Evolutionary conservation across 2,888 invertebrate genomes (phyloP), one percentile per base, ranked within the genome.

Genomic region (Timandra comae): DNA sequence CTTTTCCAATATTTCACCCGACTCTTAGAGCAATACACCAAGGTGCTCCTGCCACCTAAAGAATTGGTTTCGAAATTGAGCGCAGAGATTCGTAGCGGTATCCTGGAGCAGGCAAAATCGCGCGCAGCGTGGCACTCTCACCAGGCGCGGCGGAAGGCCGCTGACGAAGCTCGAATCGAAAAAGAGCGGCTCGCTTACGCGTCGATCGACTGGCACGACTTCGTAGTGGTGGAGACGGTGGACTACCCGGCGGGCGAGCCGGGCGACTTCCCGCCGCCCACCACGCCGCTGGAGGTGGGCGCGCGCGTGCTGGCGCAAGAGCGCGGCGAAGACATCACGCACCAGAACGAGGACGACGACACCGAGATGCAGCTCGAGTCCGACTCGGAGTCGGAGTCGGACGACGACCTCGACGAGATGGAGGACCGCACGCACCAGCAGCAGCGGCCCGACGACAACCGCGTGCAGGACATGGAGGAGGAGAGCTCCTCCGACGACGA

Each of bases 201-300:
- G 0, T 97, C 97, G 62, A 98, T 99, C 44, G 99, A 99, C 71
- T 99, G 99, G 99, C 99, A 99, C 70, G 99, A 99, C 76, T 99
- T 99, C 76, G 99, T 99, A 1, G 99, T 99, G 0, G 99, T 99
- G 0, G 99, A 99, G 82, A 99, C 99, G 0, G 99, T 99, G 0
- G 99, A 99, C 75, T 99, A 99, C 72, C 97, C 98, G 52, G 95
- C 96, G 0, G 96, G 95, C 56, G 99, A 99, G 79, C 92, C 93
- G 7, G 97, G 97, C 0, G 96, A 97, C 66, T 96, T 98, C 63
- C 98, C 98, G 0, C 96, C 98, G 2, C 99, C 98, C 0, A 99
- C 98, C 0, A 98, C 97, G 3, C 98, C 98, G 0, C 93, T 97
- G 45, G 98, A 98, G 78, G 98, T 99, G 0, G 99, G 99, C 2